These are phyloP conservation scores for Blastomussa wellsi DNA, from an alignment of 92 coral and sea anemone genomes.

Conservation along the genomic window DNA sequence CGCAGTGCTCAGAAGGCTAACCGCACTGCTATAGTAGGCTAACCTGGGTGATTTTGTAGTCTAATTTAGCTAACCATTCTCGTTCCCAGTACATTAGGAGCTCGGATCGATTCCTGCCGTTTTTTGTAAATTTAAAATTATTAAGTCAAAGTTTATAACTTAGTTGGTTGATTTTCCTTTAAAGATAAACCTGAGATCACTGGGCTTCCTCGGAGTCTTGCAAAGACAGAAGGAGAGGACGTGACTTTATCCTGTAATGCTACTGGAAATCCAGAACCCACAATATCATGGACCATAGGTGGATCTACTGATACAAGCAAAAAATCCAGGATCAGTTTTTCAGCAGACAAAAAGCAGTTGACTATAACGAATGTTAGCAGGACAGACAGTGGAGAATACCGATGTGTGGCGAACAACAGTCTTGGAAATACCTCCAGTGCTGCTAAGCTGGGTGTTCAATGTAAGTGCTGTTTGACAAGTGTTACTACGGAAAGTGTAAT, in stretches of 20 bases:
- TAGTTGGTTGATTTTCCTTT: background rate
- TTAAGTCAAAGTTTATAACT: background rate
- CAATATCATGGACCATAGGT: slow-evolving; percentile 49
- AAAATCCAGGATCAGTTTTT: slow-evolving; percentile 33
- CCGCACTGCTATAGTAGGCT: no score
- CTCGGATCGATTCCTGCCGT: background rate
- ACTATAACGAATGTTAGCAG: slow-evolving; percentile 40
- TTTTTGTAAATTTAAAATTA: no score
- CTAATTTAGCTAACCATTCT: no score
- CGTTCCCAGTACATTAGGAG: no score
- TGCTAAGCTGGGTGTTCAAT: slow-evolving; percentile 14
- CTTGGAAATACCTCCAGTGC: background rate
- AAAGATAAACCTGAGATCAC: slow-evolving; percentile 37
- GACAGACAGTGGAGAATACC: slow-evolving; percentile 36
- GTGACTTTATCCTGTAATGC: slow-evolving; percentile 38
- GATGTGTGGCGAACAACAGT: slow-evolving; percentile 30
- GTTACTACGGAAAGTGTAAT: no score
- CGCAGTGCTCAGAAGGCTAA: no score
- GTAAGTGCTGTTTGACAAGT: slow-evolving; percentile 9
- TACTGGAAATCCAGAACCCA: slow-evolving; percentile 48
- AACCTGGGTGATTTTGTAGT: no score
- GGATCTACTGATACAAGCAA: background rate
- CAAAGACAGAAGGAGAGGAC: slow-evolving; percentile 31
- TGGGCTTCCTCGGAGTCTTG: background rate
- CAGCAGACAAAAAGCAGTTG: slow-evolving; percentile 17